Percentiles rank a stretch among this genome's conserved stretches.
phyloP scores from a whole-genome alignment of 2,797 vertebrate species.

The Toxotes lorentzi region DNA sequence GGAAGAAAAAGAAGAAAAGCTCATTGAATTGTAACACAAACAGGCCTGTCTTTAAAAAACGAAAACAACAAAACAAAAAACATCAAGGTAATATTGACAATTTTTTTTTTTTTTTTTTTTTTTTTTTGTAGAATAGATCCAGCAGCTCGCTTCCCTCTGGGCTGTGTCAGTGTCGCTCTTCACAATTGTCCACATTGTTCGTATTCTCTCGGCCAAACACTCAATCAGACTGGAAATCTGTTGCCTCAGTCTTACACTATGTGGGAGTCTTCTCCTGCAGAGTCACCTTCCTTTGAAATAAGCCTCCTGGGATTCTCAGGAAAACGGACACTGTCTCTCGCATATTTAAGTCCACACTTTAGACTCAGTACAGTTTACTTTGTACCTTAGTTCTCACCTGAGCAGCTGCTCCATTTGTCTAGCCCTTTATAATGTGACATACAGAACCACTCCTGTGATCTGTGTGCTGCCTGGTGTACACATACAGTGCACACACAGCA shows the following conservation, averaged over 20 bases:
- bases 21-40: not conserved
- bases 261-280: conserved; percentile 33
- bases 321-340: conserved; percentile 15
- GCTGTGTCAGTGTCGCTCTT: not conserved
- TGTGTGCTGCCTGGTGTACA: conserved; percentile 13
- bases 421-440: conserved; percentile 31
- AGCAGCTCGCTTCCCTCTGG: not conserved
- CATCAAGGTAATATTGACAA: not conserved
- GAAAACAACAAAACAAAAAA: not conserved
- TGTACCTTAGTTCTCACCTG: conserved; percentile 29
- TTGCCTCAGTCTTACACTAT: conserved; percentile 29
- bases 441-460: conserved; percentile 25
- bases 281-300: conserved; percentile 54
- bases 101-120: not conserved
- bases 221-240: conserved; percentile 17
- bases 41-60: not conserved
- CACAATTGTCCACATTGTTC: conserved; percentile 11
- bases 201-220: not conserved
- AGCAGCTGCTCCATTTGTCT: conserved; percentile 45
- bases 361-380: conserved; percentile 34
- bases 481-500: not conserved
- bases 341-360: conserved; percentile 46
- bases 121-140: not conserved
- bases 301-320: conserved; percentile 32
- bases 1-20: conserved; percentile 4